A percentile compares a stretch with the other conserved stretches of the same genome.
These are phyloP conservation scores for Bicyclus anynana DNA, from an alignment of 1,140 invertebrate genomes.

Conservation along the genomic window DNA sequence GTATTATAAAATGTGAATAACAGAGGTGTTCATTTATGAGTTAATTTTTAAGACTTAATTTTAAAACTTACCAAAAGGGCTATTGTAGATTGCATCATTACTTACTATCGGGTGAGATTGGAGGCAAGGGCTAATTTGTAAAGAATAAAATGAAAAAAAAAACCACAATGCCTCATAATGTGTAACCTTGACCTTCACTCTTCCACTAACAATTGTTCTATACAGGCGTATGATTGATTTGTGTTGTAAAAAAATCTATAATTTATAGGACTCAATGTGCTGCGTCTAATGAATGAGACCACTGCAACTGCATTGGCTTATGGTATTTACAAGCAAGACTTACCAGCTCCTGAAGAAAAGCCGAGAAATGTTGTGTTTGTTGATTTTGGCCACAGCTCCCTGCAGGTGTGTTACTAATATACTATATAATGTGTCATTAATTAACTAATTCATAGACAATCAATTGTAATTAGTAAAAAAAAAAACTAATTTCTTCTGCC, in stretches of 20 bases:
- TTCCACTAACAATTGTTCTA: background rate
- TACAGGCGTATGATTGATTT: conserved; percentile 7
- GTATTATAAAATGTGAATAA: background rate
- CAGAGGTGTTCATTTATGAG: too few species aligned
- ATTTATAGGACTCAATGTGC: conserved; percentile 89
- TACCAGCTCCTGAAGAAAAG: conserved; percentile 91
- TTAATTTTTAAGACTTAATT: too few species aligned
- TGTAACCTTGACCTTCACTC: too few species aligned
- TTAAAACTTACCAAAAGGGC: too few species aligned
- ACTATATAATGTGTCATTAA: background rate
- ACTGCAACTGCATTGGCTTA: conserved; percentile 96
- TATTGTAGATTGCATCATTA: too few species aligned
- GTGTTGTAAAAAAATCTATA: background rate
- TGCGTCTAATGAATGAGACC: conserved; percentile 97
- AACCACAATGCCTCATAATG: too few species aligned
- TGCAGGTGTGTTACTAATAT: conserved; percentile 81
- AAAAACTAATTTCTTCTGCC: too few species aligned
- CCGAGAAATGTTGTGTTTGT: conserved; percentile 95
- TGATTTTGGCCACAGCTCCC: conserved; percentile 92
- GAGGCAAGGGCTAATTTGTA: too few species aligned
- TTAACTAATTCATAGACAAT: too few species aligned
- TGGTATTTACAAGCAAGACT: conserved; percentile 98
- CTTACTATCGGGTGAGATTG: too few species aligned
- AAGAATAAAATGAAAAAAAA: too few species aligned
- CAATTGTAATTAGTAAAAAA: too few species aligned